Evolutionary conservation across 1,140 invertebrate genomes (phyloP), one percentile per base, ranked within the genome.

Genomic region (Cydia pomonella): DNA sequence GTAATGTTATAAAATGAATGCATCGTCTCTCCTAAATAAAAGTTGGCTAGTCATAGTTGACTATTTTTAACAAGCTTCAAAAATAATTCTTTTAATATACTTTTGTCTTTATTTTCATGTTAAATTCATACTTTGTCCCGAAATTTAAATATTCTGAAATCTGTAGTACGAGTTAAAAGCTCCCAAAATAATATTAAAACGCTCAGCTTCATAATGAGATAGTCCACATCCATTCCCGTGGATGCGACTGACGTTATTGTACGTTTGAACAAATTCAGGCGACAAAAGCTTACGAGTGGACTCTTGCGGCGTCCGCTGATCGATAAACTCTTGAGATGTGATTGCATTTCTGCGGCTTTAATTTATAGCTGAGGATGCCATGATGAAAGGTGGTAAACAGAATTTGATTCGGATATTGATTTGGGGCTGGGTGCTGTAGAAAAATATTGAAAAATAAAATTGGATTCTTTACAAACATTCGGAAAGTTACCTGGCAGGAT

Each of bases 211-310:
- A 33, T 69, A 69, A 69, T 69, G 29, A 69, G 64, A 63, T 77
- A 74, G 76, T 79, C 78, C 78, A 79, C 73, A 29, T 50, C 44
- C 23, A 76, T 73, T 75, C 63, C 64, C 71, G 63, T 16, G 71
- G 33, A 73, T 66, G 50, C 76, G 72, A 63, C 62, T 80, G 77
- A 76, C 75, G 73, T 76, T 76, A 75, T 80, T 72, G 62, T 79
- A 74, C 74, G 74, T 76, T 75, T 33, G 66, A 79, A 78, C 75
- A 75, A 76, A 79, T 76, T 78, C 75, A 73, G 73, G 79, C 77
- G 77, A 82, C 77, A 80, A 82, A 80, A 75, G 74, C 72, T 74
- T 33, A 50, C 69, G 79, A 83, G 84, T 84, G 83, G 84, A 84
- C 77, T 81, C 77, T 81, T 80, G 84, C 84, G 84, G 81, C 73